These are phyloP conservation scores for Megalops cyprinoides DNA, from an alignment of 2,797 vertebrate genomes.

Conservation along the genomic window DNA sequence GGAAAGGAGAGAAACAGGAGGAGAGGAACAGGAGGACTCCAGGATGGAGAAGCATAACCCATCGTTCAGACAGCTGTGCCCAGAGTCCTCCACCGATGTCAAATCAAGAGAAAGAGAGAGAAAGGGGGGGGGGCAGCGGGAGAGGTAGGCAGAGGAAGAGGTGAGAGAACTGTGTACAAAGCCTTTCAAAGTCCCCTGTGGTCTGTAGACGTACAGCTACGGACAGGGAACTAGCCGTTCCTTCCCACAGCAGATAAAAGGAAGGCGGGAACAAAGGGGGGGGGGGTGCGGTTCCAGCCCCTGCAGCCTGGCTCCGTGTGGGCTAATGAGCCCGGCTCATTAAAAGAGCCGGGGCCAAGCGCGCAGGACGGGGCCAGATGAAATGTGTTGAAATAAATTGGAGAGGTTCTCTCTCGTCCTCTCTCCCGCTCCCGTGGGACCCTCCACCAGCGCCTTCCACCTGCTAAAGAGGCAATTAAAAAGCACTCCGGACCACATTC, in stretches of 20 bases:
- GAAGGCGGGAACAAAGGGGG: background rate
- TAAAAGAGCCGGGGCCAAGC: background rate
- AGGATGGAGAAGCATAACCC: background rate
- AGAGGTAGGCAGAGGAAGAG: slow-evolving; percentile 29
- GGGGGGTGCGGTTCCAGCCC: background rate
- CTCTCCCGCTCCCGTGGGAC: slow-evolving; percentile 20
- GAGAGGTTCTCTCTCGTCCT: background rate
- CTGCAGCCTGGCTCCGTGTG: background rate
- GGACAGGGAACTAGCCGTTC: background rate
- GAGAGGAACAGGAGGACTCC: slow-evolving; percentile 22
- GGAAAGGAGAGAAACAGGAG: background rate
- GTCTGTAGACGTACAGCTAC: background rate
- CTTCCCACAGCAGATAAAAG: background rate
- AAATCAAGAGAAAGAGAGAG: background rate
- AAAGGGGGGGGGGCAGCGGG: slow-evolving; percentile 7
- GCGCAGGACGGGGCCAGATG: background rate
- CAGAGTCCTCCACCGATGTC: background rate
- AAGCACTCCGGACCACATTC: slow-evolving; percentile 14
- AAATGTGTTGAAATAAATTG: background rate
- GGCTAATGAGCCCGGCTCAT: slow-evolving; percentile 11
- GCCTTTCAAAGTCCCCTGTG: background rate
- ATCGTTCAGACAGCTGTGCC: background rate
- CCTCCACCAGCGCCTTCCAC: slow-evolving; percentile 42
- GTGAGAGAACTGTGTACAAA: slow-evolving; percentile 23
- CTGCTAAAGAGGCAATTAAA: slow-evolving; percentile 35